phyloP scores from a whole-genome alignment of 2,113 vertebrate species.

The Zosterops hypoxanthus region DNA sequence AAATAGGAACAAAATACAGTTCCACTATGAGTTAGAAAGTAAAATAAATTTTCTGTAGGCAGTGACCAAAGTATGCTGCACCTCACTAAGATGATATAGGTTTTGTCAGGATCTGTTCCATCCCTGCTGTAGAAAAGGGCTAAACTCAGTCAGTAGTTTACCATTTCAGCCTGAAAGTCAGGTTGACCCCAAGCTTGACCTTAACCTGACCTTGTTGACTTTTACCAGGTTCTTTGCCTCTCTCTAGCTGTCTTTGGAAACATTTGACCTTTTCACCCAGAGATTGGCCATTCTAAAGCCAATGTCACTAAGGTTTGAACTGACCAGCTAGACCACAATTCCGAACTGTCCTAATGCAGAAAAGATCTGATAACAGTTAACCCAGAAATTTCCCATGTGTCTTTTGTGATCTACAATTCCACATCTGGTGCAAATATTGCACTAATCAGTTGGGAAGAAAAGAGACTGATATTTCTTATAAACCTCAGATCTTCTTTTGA shows the following conservation, averaged over 20 bases:
- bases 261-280: slow-evolving; percentile 52
- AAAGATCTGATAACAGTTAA: not conserved
- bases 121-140: slow-evolving; percentile 36
- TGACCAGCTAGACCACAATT: not conserved
- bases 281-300: not conserved
- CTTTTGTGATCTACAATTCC: not conserved
- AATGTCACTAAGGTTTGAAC: not conserved
- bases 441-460: not conserved
- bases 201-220: slow-evolving; percentile 64
- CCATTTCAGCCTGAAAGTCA: slow-evolving; percentile 64
- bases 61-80: slow-evolving; percentile 16
- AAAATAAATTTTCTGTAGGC: slow-evolving; percentile 22
- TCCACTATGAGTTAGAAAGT: slow-evolving; percentile 24
- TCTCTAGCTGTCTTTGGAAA: slow-evolving; percentile 23
- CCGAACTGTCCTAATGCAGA: not conserved
- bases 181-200: slow-evolving; percentile 57
- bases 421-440: slow-evolving; percentile 35
- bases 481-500: not conserved
- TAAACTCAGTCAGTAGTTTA: slow-evolving; percentile 57
- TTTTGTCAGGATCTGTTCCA: slow-evolving; percentile 58
- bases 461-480: not conserved
- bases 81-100: slow-evolving; percentile 37
- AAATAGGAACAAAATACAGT: not conserved
- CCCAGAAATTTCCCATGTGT: not conserved
- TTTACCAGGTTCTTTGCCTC: slow-evolving; percentile 12